phyloP scores from a whole-genome alignment of 2,888 invertebrate species.

The Heteromurus nitidus region DNA sequence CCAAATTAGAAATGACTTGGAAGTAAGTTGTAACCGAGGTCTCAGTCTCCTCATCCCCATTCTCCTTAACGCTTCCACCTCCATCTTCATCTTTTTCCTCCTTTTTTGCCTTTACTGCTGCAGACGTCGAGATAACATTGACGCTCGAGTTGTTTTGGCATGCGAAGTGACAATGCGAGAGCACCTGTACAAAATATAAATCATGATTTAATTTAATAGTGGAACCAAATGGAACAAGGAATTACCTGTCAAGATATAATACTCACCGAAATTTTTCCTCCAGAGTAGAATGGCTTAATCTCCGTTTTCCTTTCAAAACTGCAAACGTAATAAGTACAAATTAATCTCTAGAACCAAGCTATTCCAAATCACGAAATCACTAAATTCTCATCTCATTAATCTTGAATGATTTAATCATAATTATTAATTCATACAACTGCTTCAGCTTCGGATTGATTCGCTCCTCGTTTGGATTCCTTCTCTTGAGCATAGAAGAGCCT shows the following conservation, averaged over 20 bases:
- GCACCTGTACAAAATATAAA: constrained; percentile 65
- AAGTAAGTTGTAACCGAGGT: constrained; percentile 17
- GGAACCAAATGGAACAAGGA: constrained; percentile 52
- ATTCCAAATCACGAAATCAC: too few species aligned
- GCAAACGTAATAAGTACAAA: too few species aligned
- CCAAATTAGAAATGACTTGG: constrained; percentile 64
- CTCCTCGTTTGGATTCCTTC: constrained; percentile 44
- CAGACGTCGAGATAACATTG: constrained; percentile 79
- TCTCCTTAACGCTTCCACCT: constrained; percentile 77
- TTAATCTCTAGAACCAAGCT: too few species aligned
- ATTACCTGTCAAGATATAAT: background rate
- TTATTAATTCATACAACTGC: constrained; percentile 70
- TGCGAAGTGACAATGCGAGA: constrained; percentile 78
- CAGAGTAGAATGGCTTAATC: constrained; percentile 87
- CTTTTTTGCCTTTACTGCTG: constrained; percentile 77
- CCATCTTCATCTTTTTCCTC: constrained; percentile 77
- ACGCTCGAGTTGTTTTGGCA: constrained; percentile 86
- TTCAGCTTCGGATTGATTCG: constrained; percentile 71
- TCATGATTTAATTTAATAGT: too few species aligned
- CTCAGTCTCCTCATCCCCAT: constrained; percentile 77
- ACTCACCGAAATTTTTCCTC: constrained; percentile 82
- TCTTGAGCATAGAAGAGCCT: constrained; percentile 13
- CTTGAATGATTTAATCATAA: too few species aligned
- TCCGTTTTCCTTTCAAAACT: constrained; percentile 86
- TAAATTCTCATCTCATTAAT: too few species aligned